Conservation (phyloP, 2,797 vertebrate species). For the Mormyrus hasselquistii region DNA sequence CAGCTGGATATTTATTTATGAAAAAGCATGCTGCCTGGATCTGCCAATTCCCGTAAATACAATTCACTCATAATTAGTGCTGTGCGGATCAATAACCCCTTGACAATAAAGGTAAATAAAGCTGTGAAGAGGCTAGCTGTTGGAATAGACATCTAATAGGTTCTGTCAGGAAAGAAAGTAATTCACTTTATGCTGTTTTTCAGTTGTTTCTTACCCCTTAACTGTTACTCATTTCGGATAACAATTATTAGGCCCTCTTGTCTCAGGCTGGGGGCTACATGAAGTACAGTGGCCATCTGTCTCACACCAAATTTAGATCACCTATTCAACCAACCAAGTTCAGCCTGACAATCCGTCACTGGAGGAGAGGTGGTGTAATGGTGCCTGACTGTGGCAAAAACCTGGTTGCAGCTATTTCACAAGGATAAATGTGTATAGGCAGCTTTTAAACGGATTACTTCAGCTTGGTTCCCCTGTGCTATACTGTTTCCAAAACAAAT, state of each 20-base stretch:
- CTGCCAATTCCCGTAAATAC: neutral
- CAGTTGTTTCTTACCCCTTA: neutral
- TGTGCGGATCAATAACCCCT: neutral
- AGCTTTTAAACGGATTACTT: neutral
- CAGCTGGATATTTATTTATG: slow-evolving; percentile 27
- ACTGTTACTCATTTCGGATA: neutral
- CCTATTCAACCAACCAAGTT: slow-evolving; percentile 2
- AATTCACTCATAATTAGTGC: neutral
- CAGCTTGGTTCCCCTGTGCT: neutral
- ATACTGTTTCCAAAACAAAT: neutral
- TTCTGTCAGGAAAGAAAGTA: slow-evolving; percentile 7
- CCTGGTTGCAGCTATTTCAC: neutral
- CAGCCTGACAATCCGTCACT: neutral
- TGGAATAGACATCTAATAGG: neutral
- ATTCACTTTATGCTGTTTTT: slow-evolving; percentile 17
- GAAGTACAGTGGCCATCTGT: neutral
- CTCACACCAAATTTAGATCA: slow-evolving; percentile 4
- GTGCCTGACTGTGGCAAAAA: neutral
- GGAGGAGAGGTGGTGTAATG: neutral
- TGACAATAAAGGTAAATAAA: neutral
- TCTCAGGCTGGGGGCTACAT: neutral
- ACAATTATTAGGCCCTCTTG: neutral
- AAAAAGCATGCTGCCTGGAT: slow-evolving; percentile 17
- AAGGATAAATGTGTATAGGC: neutral
- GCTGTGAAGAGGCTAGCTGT: neutral